Evolutionary conservation across 2,888 invertebrate genomes (phyloP).

Genomic region (Antitype chi): DNA sequence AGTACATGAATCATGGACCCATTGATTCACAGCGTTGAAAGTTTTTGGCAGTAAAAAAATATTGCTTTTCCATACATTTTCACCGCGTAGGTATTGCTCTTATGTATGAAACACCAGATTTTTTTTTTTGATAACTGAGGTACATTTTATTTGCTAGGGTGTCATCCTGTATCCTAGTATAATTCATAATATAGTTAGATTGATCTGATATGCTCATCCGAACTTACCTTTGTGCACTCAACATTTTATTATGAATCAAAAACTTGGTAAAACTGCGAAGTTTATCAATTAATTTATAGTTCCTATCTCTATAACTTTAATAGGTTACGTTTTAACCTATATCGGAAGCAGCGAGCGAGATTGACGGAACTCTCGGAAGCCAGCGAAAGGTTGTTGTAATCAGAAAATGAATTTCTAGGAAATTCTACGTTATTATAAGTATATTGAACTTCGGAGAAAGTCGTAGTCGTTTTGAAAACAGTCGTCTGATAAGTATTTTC

Average conservation of each 20-base stretch:
- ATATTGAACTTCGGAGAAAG: too few species aligned
- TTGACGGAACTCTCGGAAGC: constrained; percentile 19
- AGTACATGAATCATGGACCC: too few species aligned
- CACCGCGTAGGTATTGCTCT: too few species aligned
- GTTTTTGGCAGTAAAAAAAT: too few species aligned
- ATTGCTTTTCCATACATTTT: too few species aligned
- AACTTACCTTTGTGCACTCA: neutral
- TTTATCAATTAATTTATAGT: neutral
- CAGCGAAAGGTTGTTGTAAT: constrained; percentile 3
- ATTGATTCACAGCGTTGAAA: too few species aligned
- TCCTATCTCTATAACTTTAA: neutral
- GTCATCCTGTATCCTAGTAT: too few species aligned
- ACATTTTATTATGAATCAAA: neutral
- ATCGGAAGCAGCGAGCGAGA: neutral
- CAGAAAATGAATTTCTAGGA: constrained; percentile 11
- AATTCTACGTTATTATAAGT: neutral
- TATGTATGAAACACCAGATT: too few species aligned
- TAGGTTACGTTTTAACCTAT: neutral
- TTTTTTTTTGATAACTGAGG: too few species aligned
- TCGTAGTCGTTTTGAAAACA: neutral
- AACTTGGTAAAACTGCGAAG: neutral
- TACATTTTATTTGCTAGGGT: too few species aligned
- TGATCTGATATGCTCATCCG: neutral
- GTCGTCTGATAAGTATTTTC: neutral
- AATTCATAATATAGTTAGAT: neutral